Evolutionary conservation across 2,888 invertebrate species (phyloP).

Genomic region (Campoplex capitator): DNA sequence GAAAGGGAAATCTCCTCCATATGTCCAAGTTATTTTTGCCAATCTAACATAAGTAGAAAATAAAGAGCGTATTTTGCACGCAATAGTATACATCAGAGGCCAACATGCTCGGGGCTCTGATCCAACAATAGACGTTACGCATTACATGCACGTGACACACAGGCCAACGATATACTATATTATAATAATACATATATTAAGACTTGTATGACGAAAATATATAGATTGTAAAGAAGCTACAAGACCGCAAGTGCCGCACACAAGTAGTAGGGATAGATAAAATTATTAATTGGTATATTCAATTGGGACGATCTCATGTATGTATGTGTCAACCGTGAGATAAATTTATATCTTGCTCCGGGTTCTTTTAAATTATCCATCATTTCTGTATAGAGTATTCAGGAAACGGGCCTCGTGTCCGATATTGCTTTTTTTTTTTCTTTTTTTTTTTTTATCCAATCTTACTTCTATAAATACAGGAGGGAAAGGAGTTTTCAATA

Average conservation of each 20-base stretch:
- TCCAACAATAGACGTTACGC: constrained; percentile 63
- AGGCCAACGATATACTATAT: constrained; percentile 62
- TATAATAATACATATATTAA: background rate
- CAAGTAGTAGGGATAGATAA: constrained; percentile 74
- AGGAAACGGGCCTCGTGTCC: no score
- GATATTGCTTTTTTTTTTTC: no score
- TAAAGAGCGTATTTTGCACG: constrained; percentile 33
- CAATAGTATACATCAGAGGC: constrained; percentile 53
- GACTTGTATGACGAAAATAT: background rate
- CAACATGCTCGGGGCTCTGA: constrained; percentile 67
- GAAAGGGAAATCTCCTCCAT: constrained; percentile 35
- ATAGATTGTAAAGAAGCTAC: constrained; percentile 13
- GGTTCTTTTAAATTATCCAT: no score
- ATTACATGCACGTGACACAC: constrained; percentile 65
- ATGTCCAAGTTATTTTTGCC: constrained; percentile 46
- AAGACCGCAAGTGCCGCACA: constrained; percentile 46
- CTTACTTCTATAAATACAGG: no score
- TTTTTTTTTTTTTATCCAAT: no score
- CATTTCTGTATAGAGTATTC: no score
- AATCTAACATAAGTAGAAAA: constrained; percentile 28
- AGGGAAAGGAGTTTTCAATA: no score
- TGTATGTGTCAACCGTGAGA: no score
- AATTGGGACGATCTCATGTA: constrained; percentile 69
- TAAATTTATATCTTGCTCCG: no score
- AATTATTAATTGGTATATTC: constrained; percentile 78